phyloP scores from a whole-genome alignment of 53 echinoderm and acorn worm species.

The Echinarachnius parma region DNA sequence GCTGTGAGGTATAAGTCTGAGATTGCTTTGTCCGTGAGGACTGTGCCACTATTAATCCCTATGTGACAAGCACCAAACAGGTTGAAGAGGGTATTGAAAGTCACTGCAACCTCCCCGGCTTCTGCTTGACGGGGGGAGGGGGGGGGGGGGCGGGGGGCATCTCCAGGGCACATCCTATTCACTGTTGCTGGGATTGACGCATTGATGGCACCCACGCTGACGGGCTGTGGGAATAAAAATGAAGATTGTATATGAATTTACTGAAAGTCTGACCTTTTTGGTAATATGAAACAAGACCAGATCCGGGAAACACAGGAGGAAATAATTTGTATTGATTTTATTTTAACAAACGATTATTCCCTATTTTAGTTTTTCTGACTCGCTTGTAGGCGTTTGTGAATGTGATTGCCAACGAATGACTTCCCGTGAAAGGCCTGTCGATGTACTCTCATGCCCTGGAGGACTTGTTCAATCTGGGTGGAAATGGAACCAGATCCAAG shows the following conservation, averaged over 20 bases:
- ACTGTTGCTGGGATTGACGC: background rate
- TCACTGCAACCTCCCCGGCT: background rate
- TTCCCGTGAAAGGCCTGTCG: slow-evolving; percentile 51
- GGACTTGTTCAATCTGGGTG: slow-evolving; percentile 16
- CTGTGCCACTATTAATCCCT: no score
- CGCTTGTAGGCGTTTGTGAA: slow-evolving; percentile 62
- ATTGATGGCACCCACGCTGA: background rate
- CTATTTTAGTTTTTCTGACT: background rate
- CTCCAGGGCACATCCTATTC: background rate
- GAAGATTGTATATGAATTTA: background rate
- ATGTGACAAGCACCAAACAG: slow-evolving; percentile 4
- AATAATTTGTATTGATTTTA: background rate
- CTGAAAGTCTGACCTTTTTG: background rate
- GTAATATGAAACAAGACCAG: no score
- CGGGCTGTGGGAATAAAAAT: slow-evolving; percentile 3
- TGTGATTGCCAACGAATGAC: slow-evolving; percentile 63
- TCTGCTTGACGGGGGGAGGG: no score
- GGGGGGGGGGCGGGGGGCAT: no score
- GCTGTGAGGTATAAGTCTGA: no score
- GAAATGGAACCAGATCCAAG: slow-evolving; percentile 34
- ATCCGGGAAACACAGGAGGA: no score
- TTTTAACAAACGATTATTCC: background rate
- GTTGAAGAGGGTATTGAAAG: background rate
- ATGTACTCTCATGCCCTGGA: slow-evolving; percentile 41
- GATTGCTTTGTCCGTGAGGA: no score